Evolutionary conservation across 30 jellyfish, hydroid and myxozoan genomes (phyloP), one percentile per base, ranked within the genome.

Genomic region (Cassiopea andromeda): DNA sequence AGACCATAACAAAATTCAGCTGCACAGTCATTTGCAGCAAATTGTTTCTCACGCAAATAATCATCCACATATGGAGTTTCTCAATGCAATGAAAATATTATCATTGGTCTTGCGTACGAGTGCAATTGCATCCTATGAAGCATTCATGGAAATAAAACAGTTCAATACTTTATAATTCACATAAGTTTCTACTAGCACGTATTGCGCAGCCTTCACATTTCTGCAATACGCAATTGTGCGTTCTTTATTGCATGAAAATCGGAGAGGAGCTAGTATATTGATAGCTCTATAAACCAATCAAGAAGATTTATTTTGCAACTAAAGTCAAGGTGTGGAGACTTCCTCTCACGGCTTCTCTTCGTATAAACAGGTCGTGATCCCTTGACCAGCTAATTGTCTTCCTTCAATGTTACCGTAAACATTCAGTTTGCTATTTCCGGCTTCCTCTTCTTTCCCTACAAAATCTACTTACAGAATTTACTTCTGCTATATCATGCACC

Each of bases 281-380:
- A 27, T 27, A 27, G 38, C 38, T 27, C 38, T 27, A 27, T 27
- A 27, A 27, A 27, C 38, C 38, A 27, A 27, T 27, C 38, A 27
- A 27, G 38, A 54, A 0, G 12, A 10, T 3, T 6, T 6, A 3
- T 6, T 54, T 54, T 54, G 64, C 64, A 3, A 54, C 12, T 10
- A 54, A 3, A 10, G 10, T 54, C 12, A 54, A 54, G 10, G 7
- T 10, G 7, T 54, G 64, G 64, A 54, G 15, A 5, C 57, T 4
- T 60, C 64, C 43, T 78, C 78, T 59, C 80, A 50, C 70, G 91
- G 78, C 80, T 60, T 83, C 71, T 73, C 91, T 44, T 44, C 48
- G 61, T 48, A 73, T 48, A 84, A 60, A 84, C 87, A 85, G 93
- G 93, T 85, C 93, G 2, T 64, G 93, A 85, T 85, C 93, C 70